Percentiles rank a stretch among this genome's conserved stretches.
Conservation (phyloP, 2,797 vertebrate species). For the Ciconia nigra region DNA sequence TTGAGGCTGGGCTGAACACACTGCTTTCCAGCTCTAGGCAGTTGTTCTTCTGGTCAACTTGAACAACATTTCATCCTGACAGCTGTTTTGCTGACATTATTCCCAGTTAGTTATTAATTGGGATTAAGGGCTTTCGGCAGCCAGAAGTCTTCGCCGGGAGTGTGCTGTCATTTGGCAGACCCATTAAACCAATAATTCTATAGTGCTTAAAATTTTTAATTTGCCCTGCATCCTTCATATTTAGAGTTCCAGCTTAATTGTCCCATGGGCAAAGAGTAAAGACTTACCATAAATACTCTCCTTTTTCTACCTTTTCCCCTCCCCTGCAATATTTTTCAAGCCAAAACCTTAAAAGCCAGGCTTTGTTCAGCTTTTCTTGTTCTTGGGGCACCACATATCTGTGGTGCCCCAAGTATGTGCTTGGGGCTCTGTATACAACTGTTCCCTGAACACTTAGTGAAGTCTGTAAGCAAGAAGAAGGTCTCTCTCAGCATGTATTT, state of each 20-base stretch:
- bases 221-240: neutral
- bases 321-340: neutral
- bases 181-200: neutral
- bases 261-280: neutral
- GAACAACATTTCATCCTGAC: conserved; percentile 19
- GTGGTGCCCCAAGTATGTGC: neutral
- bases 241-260: neutral
- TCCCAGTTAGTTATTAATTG: conserved; percentile 28
- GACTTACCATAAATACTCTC: neutral
- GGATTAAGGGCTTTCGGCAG: conserved; percentile 50
- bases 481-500: neutral
- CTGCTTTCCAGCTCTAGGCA: neutral
- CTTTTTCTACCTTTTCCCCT: neutral
- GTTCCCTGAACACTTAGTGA: neutral
- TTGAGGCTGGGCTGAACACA: neutral
- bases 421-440: neutral
- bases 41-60: neutral
- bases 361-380: neutral
- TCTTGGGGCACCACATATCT: neutral
- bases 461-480: neutral
- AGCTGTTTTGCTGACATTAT: conserved; percentile 56
- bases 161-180: neutral
- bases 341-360: neutral
- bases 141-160: neutral
- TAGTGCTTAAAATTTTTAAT: neutral